Conservation (phyloP, 2,797 vertebrate species). For the Echeneis naucrates region DNA sequence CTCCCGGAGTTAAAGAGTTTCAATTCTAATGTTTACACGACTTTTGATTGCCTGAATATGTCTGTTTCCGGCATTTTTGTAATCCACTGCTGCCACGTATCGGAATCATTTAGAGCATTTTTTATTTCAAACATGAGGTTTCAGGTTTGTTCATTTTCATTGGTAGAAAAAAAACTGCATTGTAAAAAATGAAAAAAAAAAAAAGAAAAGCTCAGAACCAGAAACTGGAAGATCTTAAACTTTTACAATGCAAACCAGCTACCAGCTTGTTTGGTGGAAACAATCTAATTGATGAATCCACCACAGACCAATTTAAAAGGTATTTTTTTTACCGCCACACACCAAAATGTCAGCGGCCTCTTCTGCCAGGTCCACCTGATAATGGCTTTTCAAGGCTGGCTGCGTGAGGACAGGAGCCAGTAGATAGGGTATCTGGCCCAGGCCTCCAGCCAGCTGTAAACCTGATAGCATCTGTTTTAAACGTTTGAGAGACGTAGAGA, state of each 20-base stretch:
- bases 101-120: background rate
- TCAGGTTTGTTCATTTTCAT: background rate
- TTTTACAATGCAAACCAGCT: background rate
- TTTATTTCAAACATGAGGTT: background rate
- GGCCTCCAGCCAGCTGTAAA: conserved; percentile 78
- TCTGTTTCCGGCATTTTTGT: background rate
- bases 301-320: background rate
- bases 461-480: conserved; percentile 85
- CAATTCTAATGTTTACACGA: too few species aligned
- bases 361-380: conserved; percentile 50
- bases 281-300: background rate
- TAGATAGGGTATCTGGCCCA: conserved; percentile 75
- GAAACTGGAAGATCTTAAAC: background rate
- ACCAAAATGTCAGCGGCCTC: conserved; percentile 10
- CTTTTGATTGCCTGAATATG: background rate
- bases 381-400: conserved; percentile 76
- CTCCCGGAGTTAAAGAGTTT: too few species aligned
- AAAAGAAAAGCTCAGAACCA: too few species aligned
- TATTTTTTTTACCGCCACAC: conserved; percentile 13
- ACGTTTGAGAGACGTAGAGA: conserved; percentile 68
- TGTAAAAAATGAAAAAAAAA: background rate
- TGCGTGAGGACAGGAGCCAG: conserved; percentile 63
- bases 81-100: background rate
- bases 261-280: background rate
- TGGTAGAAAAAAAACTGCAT: background rate